Conservation (phyloP, 2,888 invertebrate species). For the Noctuana brunneofusca region DNA sequence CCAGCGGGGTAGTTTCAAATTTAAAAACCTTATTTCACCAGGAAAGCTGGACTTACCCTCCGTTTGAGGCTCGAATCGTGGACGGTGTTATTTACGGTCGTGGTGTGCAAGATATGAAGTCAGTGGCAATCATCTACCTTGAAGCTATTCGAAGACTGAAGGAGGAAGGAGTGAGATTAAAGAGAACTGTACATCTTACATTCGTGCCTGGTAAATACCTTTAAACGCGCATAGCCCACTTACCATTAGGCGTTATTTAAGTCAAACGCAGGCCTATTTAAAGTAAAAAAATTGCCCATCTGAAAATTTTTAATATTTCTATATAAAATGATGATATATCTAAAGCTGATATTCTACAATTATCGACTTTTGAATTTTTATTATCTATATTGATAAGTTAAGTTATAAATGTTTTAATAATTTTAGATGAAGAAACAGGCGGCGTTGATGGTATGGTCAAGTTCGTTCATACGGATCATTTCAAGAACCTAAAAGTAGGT, state of each 20-base stretch:
- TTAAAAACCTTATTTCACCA: constrained; percentile 55
- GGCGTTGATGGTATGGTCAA: constrained; percentile 89
- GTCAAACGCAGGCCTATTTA: no score
- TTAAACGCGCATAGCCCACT: no score
- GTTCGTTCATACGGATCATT: constrained; percentile 88
- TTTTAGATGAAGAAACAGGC: constrained; percentile 93
- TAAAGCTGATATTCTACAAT: no score
- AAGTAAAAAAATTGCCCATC: no score
- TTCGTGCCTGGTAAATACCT: constrained; percentile 86
- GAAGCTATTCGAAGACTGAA: constrained; percentile 86
- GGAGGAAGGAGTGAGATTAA: constrained; percentile 72
- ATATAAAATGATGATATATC: no score
- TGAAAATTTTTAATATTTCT: no score
- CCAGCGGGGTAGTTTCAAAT: no score
- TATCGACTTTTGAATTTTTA: no score
- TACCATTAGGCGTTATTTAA: no score
- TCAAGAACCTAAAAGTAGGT: constrained; percentile 90
- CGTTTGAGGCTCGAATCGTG: constrained; percentile 93
- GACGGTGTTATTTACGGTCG: constrained; percentile 93
- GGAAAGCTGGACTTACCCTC: constrained; percentile 95
- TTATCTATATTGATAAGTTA: neutral
- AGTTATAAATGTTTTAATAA: constrained; percentile 15
- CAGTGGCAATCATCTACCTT: constrained; percentile 87
- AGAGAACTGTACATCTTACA: constrained; percentile 86
- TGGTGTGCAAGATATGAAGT: constrained; percentile 94